Base-by-base conservation (phyloP, 2,797 vertebrate species). In the Smutsia temminckii region DNA sequence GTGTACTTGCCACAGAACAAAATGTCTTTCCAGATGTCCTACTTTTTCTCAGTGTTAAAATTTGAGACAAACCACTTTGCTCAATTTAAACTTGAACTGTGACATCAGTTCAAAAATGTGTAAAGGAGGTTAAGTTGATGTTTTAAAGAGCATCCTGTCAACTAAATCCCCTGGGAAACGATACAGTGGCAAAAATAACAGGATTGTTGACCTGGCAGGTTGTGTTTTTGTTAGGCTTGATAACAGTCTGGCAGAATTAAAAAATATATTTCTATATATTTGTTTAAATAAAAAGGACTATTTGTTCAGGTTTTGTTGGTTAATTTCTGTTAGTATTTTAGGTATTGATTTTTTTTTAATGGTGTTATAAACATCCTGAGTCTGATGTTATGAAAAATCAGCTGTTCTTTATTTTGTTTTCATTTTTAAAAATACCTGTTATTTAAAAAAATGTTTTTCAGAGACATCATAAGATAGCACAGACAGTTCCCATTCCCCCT, bases 71-170 rank as follows among this genome's bases (percentile, higher is more conserved):
- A 34, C 23, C 5, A 5, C 23, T 85, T 84, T 46, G 81, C 64
- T 83, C 46, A 2, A 9, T 86, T 94, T 85, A 72, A 51, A 51
- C 42, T 46, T 95, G 42, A 92, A 61, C 29, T 92, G 17, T 95
- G 74, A 69, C 57, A 85, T 92, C n/a, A 91, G 29, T 85, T 90
- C 18, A 91, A 23, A 94, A 72, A 27, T 85, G n/a, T 77, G 16
- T 86, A 79, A 49, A 59, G 55, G 68, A 90, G 32, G 72, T 91
- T 94, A 91, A 40, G 25, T 51, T 79, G 68, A 49, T 93, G 59
- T 94, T 96, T 95, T 93, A 66, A 95, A 96, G 85, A 94, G 7
- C 12, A 61, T 88, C 21, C 53, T 95, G 83, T 95, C 59, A 57
- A 27, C 78, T 79, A 53, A 92, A 85, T 89, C 40, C 49, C 49